Evolutionary conservation across 23 tunicate genomes (phyloP).

Genomic region (Trididemnum miniatum): DNA sequence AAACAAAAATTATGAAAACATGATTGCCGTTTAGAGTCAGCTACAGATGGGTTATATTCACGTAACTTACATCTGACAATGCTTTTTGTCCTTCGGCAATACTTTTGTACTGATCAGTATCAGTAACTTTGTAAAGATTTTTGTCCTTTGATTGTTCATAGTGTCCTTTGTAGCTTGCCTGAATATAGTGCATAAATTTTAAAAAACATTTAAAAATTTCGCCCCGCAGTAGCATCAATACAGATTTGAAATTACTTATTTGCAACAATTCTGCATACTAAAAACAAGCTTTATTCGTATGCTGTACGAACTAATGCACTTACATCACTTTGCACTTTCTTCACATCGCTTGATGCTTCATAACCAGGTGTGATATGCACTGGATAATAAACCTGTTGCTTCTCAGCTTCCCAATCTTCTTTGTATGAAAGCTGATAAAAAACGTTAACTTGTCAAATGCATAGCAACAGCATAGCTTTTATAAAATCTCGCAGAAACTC

Average conservation of each 20-base stretch:
- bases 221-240: no score
- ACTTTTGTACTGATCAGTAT: background rate
- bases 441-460: background rate
- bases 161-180: conserved; percentile 3
- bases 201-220: no score
- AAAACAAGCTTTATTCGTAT: background rate
- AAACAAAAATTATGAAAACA: no score
- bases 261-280: no score
- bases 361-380: background rate
- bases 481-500: background rate
- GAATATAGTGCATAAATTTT: no score
- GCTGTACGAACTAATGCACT: no score
- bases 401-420: background rate
- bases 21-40: no score
- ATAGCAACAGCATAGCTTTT: background rate
- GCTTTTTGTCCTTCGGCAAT: background rate
- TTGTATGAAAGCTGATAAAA: background rate
- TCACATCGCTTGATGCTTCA: conserved; percentile 43
- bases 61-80: conserved; percentile 51
- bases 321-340: conserved; percentile 86
- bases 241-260: no score
- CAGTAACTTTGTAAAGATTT: background rate
- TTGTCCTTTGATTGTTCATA: background rate
- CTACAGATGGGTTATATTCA: no score
- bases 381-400: background rate